phyloP scores from a whole-genome alignment of 2,113 vertebrate species.

The Cinclus cinclus region DNA sequence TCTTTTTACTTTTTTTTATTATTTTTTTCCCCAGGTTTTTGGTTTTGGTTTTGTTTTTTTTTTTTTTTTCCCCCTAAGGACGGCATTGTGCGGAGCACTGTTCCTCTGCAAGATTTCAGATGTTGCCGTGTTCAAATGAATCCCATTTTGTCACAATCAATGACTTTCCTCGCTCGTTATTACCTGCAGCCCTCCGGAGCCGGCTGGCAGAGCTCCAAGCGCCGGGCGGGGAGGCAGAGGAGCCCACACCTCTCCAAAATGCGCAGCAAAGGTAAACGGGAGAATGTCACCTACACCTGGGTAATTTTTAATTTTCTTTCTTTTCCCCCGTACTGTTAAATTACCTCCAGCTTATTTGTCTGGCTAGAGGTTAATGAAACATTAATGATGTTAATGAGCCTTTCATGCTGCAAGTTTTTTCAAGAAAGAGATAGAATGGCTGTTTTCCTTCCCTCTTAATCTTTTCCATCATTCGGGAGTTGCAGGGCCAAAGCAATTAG shows the following conservation, averaged over 20 bases:
- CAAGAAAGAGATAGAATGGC: slow-evolving; percentile 81
- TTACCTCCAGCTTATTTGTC: slow-evolving; percentile 78
- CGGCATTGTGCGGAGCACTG: background rate
- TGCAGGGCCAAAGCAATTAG: slow-evolving; percentile 78
- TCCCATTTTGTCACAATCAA: slow-evolving; percentile 70
- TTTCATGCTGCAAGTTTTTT: slow-evolving; percentile 74
- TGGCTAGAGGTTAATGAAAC: slow-evolving; percentile 83
- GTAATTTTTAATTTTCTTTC: slow-evolving; percentile 72
- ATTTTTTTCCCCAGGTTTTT: no score
- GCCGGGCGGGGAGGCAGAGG: background rate
- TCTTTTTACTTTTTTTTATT: fast-evolving
- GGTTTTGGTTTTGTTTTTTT: no score
- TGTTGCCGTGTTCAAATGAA: slow-evolving; percentile 56
- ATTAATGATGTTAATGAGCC: slow-evolving; percentile 82
- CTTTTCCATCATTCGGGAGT: slow-evolving; percentile 75
- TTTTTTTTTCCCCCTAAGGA: background rate
- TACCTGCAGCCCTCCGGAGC: slow-evolving; percentile 46
- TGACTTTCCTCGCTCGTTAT: slow-evolving; percentile 55
- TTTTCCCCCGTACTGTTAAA: slow-evolving; percentile 60
- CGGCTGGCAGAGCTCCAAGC: slow-evolving; percentile 59
- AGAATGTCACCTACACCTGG: slow-evolving; percentile 73
- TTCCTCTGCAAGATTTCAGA: slow-evolving; percentile 51
- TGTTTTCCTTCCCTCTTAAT: slow-evolving; percentile 80
- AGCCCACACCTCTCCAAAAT: slow-evolving; percentile 33
- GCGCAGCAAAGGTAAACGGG: background rate